A percentile compares a stretch with the other conserved stretches of the same genome.
Evolutionary conservation across 2,113 vertebrate genomes (phyloP).

Genomic region (Bubo blakistoni): DNA sequence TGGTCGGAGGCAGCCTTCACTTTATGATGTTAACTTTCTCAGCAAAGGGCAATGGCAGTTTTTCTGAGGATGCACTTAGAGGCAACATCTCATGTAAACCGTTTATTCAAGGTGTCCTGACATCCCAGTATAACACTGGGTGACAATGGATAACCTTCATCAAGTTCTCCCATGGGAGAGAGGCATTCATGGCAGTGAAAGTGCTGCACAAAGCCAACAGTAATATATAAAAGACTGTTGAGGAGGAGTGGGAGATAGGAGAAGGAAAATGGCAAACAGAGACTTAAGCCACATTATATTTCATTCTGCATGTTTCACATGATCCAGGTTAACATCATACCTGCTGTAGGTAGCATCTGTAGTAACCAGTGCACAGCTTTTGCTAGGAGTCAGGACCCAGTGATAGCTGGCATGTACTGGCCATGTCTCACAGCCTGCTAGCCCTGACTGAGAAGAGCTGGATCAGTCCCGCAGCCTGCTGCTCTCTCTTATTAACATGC

Average conservation of each 20-base stretch:
- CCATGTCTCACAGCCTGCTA: neutral
- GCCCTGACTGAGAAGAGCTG: neutral
- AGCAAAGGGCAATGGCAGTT: slow-evolving; percentile 71
- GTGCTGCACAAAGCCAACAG: slow-evolving; percentile 11
- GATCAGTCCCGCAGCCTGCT: neutral
- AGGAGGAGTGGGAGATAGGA: neutral
- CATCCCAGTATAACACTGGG: slow-evolving; percentile 38
- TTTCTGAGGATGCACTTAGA: slow-evolving; percentile 45
- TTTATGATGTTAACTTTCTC: slow-evolving; percentile 78
- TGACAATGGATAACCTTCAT: slow-evolving; percentile 65
- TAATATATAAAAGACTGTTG: neutral
- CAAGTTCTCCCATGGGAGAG: slow-evolving; percentile 31
- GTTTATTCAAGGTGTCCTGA: slow-evolving; percentile 65
- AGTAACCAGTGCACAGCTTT: neutral
- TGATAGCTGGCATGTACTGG: neutral
- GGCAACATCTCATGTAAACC: slow-evolving; percentile 55
- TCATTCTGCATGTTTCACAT: neutral
- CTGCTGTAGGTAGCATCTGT: neutral
- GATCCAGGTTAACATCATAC: neutral
- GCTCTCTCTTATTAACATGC: slow-evolving; percentile 45
- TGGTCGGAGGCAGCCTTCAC: slow-evolving; percentile 73
- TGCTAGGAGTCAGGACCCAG: neutral
- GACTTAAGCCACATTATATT: neutral
- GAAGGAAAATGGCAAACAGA: neutral
- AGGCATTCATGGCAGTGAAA: neutral